These are phyloP conservation scores for Aethes cnicana DNA, from an alignment of 2,888 invertebrate genomes.

Conservation along the genomic window DNA sequence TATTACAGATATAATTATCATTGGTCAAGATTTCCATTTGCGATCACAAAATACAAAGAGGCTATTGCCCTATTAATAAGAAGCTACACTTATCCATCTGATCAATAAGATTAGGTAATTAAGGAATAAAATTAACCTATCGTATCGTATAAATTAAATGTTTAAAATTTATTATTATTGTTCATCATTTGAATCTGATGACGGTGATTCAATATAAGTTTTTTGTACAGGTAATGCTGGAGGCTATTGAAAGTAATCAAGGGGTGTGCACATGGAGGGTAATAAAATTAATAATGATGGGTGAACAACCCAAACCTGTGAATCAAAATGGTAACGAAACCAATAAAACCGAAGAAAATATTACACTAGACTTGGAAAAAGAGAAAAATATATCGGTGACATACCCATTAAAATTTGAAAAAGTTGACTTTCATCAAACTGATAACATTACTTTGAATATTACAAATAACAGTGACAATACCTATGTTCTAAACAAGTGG, in stretches of 20 bases:
- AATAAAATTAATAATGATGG: slow-evolving; percentile 58
- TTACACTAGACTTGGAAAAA: slow-evolving; percentile 56
- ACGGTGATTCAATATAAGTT: too few relatives aligned
- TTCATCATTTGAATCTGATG: too few relatives aligned
- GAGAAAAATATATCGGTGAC: slow-evolving; percentile 80
- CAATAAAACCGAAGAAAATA: slow-evolving; percentile 42
- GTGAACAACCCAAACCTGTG: slow-evolving; percentile 35
- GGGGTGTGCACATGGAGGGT: slow-evolving; percentile 83
- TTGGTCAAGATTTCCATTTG: too few relatives aligned
- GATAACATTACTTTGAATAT: slow-evolving; percentile 50
- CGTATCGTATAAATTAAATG: too few relatives aligned
- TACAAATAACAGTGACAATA: slow-evolving; percentile 69
- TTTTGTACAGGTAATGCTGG: slow-evolving; percentile 78
- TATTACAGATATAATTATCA: too few relatives aligned
- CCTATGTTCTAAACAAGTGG: slow-evolving; percentile 72
- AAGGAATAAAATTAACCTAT: too few relatives aligned
- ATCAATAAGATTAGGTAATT: too few relatives aligned
- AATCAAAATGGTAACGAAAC: slow-evolving; percentile 40
- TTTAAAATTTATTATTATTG: too few relatives aligned
- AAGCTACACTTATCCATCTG: too few relatives aligned
- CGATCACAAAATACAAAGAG: too few relatives aligned
- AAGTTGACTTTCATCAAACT: slow-evolving; percentile 62
- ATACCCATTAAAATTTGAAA: slow-evolving; percentile 70
- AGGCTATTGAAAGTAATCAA: slow-evolving; percentile 89
- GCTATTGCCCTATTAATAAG: too few relatives aligned